Percentiles rank a stretch among this genome's conserved stretches.
Conservation (phyloP, 2,113 vertebrate genomes). For the Bungarus multicinctus region DNA sequence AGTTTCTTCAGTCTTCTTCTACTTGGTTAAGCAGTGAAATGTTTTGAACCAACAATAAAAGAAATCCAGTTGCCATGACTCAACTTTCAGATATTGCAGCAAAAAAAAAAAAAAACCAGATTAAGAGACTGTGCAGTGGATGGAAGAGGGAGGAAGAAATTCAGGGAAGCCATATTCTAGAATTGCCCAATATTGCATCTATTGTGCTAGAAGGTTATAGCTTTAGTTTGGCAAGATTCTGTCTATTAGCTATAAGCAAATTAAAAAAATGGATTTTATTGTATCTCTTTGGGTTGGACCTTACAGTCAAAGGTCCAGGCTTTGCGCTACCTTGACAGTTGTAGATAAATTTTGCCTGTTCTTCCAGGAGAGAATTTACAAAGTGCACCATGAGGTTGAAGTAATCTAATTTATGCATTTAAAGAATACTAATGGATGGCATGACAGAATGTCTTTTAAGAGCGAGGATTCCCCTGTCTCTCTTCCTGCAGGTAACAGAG, state of each 20-base stretch:
- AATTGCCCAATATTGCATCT: not conserved
- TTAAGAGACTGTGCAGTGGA: not conserved
- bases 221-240: not conserved
- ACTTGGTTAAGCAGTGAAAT: not conserved
- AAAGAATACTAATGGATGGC: constrained; percentile 37
- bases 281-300: not conserved
- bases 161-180: not conserved
- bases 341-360: constrained; percentile 49
- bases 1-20: not conserved
- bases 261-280: not conserved
- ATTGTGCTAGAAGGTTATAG: not conserved
- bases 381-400: constrained; percentile 19
- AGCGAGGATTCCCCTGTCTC: not conserved
- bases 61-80: not conserved
- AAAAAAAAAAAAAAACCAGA: not conserved
- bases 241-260: not conserved
- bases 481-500: not conserved
- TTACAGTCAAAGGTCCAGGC: not conserved
- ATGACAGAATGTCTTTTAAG: not conserved
- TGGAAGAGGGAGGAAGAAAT: not conserved
- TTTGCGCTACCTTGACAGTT: constrained; percentile 62
- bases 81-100: not conserved
- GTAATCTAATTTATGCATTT: constrained; percentile 24
- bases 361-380: constrained; percentile 34
- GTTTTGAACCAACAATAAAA: not conserved